Conservation (phyloP, 1,140 invertebrate genomes). For the Chlorops oryzae region DNA sequence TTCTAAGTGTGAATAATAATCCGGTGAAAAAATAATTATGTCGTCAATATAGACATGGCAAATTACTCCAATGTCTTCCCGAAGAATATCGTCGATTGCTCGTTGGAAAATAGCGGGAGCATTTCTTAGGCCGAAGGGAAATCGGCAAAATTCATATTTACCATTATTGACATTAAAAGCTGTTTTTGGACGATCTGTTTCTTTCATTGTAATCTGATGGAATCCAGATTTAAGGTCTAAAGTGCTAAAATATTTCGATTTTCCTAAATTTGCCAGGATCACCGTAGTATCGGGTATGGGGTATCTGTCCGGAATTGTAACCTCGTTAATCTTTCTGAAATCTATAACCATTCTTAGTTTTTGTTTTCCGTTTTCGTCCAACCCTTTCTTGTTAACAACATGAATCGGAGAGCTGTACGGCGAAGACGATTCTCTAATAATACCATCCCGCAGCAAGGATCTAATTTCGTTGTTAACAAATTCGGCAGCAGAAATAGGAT, state of each 20-base stretch:
- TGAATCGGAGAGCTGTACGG: slow-evolving; percentile 25
- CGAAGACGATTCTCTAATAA: slow-evolving; percentile 16
- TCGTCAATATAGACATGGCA: too few species aligned
- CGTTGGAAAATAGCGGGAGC: too few species aligned
- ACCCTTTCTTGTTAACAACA: slow-evolving; percentile 25
- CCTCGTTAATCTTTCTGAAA: slow-evolving; percentile 39
- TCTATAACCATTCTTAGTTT: slow-evolving; percentile 37
- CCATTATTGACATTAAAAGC: too few species aligned
- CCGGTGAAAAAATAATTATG: too few species aligned
- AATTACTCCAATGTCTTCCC: too few species aligned
- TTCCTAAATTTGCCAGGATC: slow-evolving; percentile 19
- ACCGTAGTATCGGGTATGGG: slow-evolving; percentile 50
- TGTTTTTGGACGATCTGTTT: too few species aligned
- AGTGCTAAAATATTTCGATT: slow-evolving; percentile 16
- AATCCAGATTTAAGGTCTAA: too few species aligned
- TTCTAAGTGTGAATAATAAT: too few species aligned
- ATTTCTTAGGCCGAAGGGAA: too few species aligned
- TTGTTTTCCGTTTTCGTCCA: slow-evolving; percentile 16
- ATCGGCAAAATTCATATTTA: too few species aligned
- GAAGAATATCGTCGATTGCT: too few species aligned
- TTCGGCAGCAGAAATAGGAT: slow-evolving; percentile 17
- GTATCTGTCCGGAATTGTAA: slow-evolving; percentile 42
- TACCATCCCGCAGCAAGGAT: slow-evolving; percentile 18
- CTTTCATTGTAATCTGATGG: too few species aligned
- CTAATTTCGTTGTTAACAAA: slow-evolving; percentile 21